Evolutionary conservation across 2,797 vertebrate species (phyloP), one percentile per base, ranked within the genome.

Genomic region (Denticeps clupeoides): DNA sequence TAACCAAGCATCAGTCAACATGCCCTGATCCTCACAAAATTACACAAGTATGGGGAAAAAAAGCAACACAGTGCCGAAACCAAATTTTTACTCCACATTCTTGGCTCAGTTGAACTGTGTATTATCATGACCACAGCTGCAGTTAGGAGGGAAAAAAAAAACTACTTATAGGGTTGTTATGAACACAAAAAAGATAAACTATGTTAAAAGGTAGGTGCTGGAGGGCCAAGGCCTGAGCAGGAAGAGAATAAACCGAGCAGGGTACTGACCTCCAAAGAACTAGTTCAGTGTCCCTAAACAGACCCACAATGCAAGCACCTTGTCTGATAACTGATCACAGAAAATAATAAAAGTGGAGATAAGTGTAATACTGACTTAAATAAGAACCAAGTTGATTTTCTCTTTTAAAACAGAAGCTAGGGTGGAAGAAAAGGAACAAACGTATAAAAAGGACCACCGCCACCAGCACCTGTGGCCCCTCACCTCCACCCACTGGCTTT

Each of bases 281-380:
- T 59, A 41, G 28, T 24, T 19, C 10, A 33, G 25, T 41, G 12
- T 13, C 13, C n/a, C 28, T 48, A 23, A 22, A n/a, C 13, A 23
- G 7, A 41, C 22, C 7, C 29, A 48, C 25, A 5, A 54, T 58
- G 70, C 53, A 56, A 49, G 32, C 31, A 27, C 38, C 41, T 38
- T 38, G 47, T 47, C 63, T 58, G 18, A 43, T 59, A 53, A 72
- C 57, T 69, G 45, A 74, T 60, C 50, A 63, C 68, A 64, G 35
- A 41, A 38, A n/a, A 31, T 22, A 37, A 22, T 41, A 21, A 35
- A 38, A 21, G 29, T 21, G 12, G 77, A 74, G 68, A 80, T 65
- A 74, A 59, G 60, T 64, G 60, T 66, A 83, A 82, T 78, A 84
- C 79, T 78, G 77, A 79, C 72, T 70, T 45, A 64, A 73, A 70